Conservation (phyloP, 2,113 vertebrate species). For the Otus sunia region DNA sequence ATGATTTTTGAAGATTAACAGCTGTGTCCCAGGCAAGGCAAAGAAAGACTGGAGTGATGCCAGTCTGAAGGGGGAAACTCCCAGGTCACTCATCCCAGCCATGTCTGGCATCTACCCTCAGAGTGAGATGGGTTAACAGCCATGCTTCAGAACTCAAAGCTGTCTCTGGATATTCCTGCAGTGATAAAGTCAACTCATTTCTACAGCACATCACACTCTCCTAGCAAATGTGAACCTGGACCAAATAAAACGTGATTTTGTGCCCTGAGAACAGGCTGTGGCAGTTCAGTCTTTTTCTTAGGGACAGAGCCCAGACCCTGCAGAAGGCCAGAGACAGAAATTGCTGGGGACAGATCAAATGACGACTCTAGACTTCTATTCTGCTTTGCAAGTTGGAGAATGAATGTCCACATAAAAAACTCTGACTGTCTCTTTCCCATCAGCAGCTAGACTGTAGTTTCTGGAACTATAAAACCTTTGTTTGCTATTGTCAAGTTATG, state of each 20-base stretch:
- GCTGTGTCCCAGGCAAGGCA: background rate
- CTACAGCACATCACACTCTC: background rate
- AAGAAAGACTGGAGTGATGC: background rate
- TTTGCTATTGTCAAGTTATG: background rate
- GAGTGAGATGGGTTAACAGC: background rate
- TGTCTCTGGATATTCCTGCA: background rate
- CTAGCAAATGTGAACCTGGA: background rate
- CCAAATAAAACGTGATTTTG: background rate
- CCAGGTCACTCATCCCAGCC: background rate
- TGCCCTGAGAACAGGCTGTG: background rate
- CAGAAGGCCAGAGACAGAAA: background rate
- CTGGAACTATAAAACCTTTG: background rate
- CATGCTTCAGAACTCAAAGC: background rate
- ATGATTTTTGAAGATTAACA: background rate
- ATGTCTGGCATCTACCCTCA: background rate
- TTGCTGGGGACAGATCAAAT: background rate
- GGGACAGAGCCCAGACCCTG: background rate
- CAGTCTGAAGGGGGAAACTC: background rate
- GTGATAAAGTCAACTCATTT: background rate
- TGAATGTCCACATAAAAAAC: background rate
- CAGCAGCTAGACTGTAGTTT: background rate
- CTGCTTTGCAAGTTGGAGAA: background rate
- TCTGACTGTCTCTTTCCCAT: background rate
- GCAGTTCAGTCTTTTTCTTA: background rate
- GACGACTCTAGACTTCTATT: background rate